phyloP scores from a whole-genome alignment of 2,113 vertebrate species.

The Dipodomys stephensi region DNA sequence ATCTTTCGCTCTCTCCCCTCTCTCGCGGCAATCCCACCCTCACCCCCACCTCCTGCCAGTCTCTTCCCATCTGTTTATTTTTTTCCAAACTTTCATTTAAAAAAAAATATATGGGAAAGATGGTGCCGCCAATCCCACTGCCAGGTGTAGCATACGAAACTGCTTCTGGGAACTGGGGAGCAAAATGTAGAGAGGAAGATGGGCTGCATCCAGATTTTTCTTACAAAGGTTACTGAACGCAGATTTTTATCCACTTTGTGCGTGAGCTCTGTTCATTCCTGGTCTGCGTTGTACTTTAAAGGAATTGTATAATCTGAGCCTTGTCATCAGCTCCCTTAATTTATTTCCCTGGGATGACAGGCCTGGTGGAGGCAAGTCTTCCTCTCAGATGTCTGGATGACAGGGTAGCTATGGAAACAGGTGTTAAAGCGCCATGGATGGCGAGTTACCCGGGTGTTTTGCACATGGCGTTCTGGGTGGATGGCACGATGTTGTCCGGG shows the following conservation, averaged over 20 bases:
- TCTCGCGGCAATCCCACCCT: not conserved
- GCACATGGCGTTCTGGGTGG: conserved; percentile 84
- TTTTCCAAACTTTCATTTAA: conserved; percentile 83
- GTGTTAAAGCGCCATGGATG: conserved; percentile 91
- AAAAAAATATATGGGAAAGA: conserved; percentile 86
- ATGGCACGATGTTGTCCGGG: conserved; percentile 85
- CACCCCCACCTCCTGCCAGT: conserved; percentile 45
- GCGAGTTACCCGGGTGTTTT: conserved; percentile 88
- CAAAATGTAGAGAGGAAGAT: conserved; percentile 54
- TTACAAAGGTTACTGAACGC: conserved; percentile 84
- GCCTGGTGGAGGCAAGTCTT: conserved; percentile 86
- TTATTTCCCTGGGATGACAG: conserved; percentile 91
- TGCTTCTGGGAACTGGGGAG: conserved; percentile 61
- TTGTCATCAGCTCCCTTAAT: conserved; percentile 89
- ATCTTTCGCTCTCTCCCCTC: conserved; percentile 77
- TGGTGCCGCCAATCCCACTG: conserved; percentile 81
- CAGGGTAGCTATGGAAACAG: conserved; percentile 93
- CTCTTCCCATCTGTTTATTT: conserved; percentile 87
- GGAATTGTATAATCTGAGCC: conserved; percentile 87
- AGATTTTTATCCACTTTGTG: conserved; percentile 78
- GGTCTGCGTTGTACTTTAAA: conserved; percentile 85
- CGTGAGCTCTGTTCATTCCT: conserved; percentile 73
- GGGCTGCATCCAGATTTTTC: conserved; percentile 76
- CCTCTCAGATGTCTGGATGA: conserved; percentile 90
- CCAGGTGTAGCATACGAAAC: conserved; percentile 82